These are phyloP conservation scores for Microplitis manilae DNA, from an alignment of 2,888 invertebrate genomes.

Conservation along the genomic window DNA sequence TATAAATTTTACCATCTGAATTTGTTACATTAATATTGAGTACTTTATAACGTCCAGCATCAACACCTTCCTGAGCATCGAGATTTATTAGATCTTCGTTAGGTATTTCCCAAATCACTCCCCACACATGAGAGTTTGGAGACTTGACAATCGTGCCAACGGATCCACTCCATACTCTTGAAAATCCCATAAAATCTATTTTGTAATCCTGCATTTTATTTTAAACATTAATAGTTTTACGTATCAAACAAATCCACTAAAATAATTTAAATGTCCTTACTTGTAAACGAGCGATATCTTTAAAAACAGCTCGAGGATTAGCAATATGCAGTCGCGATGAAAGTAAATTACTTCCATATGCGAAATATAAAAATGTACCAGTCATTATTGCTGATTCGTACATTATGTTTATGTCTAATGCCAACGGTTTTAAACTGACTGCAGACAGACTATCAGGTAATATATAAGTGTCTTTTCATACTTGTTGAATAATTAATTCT, in stretches of 20 bases:
- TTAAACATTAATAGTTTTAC: not conserved
- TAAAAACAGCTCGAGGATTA: constrained; percentile 83
- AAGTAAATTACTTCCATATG: constrained; percentile 91
- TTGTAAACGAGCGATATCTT: constrained; percentile 79
- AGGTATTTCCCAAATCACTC: constrained; percentile 76
- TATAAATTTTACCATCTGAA: constrained; percentile 72
- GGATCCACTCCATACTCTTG: constrained; percentile 84
- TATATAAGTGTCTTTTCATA: no score
- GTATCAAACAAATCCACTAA: not conserved
- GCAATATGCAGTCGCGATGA: constrained; percentile 84
- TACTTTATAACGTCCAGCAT: constrained; percentile 76
- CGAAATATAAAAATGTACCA: constrained; percentile 80
- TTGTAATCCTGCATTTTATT: constrained; percentile 74
- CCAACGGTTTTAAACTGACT: no score
- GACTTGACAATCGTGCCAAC: constrained; percentile 87
- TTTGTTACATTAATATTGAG: constrained; percentile 77
- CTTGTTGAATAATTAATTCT: no score
- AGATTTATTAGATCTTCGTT: constrained; percentile 71
- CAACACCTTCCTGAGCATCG: constrained; percentile 80
- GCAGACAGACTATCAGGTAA: no score
- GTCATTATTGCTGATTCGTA: not conserved
- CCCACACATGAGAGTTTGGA: constrained; percentile 73
- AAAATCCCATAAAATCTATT: constrained; percentile 79
- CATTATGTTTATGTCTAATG: no score
- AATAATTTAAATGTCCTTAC: constrained; percentile 51